phyloP scores from a whole-genome alignment of 1,140 invertebrate species.

The Laupala kohalensis region DNA sequence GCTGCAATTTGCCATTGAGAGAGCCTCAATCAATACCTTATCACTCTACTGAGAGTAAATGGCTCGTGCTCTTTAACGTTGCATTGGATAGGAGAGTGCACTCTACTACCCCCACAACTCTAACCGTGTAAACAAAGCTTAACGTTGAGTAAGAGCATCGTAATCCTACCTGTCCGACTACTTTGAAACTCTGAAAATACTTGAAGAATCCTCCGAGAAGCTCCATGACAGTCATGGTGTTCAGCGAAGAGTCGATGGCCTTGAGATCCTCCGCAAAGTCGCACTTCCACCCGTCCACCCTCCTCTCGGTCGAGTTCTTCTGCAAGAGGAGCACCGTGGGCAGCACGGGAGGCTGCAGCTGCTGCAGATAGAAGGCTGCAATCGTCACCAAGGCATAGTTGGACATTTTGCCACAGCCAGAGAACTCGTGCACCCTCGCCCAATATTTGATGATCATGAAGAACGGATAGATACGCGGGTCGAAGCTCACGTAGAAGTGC shows the following conservation, averaged over 20 bases:
- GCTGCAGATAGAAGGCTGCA: conserved; percentile 49
- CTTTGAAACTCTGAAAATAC: conserved; percentile 31
- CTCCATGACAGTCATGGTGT: conserved; percentile 23
- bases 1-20: no score
- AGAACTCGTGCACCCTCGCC: conserved; percentile 40
- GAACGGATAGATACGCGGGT: conserved; percentile 37
- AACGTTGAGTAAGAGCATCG: no score
- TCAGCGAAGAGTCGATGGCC: conserved; percentile 13
- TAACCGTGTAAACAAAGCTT: no score
- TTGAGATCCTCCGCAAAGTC: conserved; percentile 25
- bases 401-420: conserved; percentile 33
- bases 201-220: conserved; percentile 34
- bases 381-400: conserved; percentile 48
- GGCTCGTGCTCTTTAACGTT: no score
- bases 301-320: conserved; percentile 19
- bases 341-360: conserved; percentile 29
- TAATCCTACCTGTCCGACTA: no score
- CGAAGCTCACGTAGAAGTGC: conserved; percentile 38
- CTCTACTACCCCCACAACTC: no score
- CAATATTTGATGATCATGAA: conserved; percentile 55
- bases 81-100: no score
- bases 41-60: no score
- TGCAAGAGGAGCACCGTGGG: conserved; percentile 31
- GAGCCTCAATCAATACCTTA: no score
- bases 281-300: conserved; percentile 33